Evolutionary conservation across 2,888 invertebrate genomes (phyloP).

Genomic region (Carcina quercana): DNA sequence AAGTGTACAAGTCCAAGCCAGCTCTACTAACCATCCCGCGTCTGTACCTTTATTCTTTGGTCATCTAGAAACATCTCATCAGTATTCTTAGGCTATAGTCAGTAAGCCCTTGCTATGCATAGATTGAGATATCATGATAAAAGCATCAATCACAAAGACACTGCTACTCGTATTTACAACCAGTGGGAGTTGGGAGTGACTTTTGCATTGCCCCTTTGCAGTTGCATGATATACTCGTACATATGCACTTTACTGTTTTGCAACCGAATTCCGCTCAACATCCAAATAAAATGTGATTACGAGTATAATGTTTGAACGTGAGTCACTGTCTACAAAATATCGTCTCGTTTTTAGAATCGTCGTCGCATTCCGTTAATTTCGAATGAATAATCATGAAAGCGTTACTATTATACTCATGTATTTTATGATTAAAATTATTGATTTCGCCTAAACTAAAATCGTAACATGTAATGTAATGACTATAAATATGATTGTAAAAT

Average conservation of each 20-base stretch:
- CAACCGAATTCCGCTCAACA: constrained; percentile 21
- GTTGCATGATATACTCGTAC: constrained; percentile 24
- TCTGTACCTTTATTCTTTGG: constrained; percentile 15
- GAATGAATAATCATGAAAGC: too few relatives aligned
- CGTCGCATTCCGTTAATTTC: too few relatives aligned
- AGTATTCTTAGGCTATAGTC: constrained; percentile 28
- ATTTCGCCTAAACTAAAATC: too few relatives aligned
- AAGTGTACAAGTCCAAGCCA: too few relatives aligned
- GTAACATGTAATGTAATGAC: too few relatives aligned
- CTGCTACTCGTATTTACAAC: constrained; percentile 50
- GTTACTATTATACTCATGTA: too few relatives aligned
- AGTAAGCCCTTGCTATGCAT: constrained; percentile 26
- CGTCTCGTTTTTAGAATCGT: constrained; percentile 48
- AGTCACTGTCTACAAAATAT: constrained; percentile 41
- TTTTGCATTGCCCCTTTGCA: too few relatives aligned
- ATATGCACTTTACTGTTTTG: constrained; percentile 23
- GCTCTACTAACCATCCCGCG: constrained; percentile 4
- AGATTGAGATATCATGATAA: constrained; percentile 37
- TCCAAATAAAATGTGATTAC: too few relatives aligned
- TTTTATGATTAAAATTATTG: too few relatives aligned
- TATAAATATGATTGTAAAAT: too few relatives aligned
- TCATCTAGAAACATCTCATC: constrained; percentile 19
- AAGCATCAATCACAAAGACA: constrained; percentile 33
- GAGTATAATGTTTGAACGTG: constrained; percentile 41
- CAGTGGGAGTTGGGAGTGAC: constrained; percentile 36